Conservation (phyloP, 2,888 invertebrate species). For the Conus canariensis region DNA sequence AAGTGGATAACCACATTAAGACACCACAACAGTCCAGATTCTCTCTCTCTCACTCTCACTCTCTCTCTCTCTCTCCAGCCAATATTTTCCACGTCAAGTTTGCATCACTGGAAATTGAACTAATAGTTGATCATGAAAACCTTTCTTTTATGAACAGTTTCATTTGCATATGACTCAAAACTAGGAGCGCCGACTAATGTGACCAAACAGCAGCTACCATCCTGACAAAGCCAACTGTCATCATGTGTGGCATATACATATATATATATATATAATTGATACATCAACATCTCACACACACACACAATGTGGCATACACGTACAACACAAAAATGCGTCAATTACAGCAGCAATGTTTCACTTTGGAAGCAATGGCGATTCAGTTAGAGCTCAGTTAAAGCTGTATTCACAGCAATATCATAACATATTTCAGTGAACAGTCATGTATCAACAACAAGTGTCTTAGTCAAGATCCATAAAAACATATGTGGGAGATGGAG, state of each 20-base stretch:
- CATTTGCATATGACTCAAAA: neutral
- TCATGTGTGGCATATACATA: neutral
- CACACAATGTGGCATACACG: neutral
- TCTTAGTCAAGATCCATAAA: neutral
- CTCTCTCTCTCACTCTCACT: too few relatives aligned
- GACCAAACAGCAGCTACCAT: neutral
- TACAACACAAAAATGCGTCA: neutral
- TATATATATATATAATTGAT: too few relatives aligned
- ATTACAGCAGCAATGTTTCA: neutral
- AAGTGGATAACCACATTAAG: too few relatives aligned
- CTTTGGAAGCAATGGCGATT: neutral
- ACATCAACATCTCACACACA: neutral
- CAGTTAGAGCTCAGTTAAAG: neutral
- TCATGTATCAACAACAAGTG: neutral
- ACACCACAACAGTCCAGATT: too few relatives aligned
- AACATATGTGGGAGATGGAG: too few relatives aligned
- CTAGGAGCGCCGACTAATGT: neutral
- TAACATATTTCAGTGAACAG: neutral
- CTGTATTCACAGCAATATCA: neutral
- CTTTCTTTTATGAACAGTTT: neutral
- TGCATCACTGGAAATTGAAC: constrained; percentile 8
- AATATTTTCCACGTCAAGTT: neutral
- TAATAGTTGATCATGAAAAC: neutral
- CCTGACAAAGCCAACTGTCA: neutral
- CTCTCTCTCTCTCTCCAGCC: too few relatives aligned